Evolutionary conservation across 2,797 vertebrate species (phyloP), one percentile per base, ranked within the genome.

Genomic region (Eupleurogrammus muticus): DNA sequence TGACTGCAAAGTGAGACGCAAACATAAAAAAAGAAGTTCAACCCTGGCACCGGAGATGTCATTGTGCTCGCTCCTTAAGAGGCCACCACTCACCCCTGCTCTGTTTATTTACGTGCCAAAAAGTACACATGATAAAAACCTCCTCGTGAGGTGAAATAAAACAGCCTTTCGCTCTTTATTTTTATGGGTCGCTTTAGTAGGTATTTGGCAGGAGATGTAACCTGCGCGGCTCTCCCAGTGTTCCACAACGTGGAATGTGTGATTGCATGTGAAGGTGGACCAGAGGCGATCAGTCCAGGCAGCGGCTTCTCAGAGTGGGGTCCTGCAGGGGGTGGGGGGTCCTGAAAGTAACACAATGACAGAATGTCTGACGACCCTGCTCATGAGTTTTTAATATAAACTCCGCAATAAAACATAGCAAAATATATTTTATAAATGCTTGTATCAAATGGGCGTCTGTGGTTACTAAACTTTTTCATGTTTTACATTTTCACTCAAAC

Each of bases 101-200:
- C 63, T 73, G 70, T 78, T 88, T 87, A 78, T 89, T 80, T 86
- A 87, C n/a, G 79, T 92, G 92, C 92, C 93, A 94, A 89, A 88
- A 89, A 83, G 83, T 89, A 86, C 91, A 91, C 85, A 76, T 88
- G 86, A 89, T 92, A 90, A 92, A 92, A 91, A 68, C 70, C 69
- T 77, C 35, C 52, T 56, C 19, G 75, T 57, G 68, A 88, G 77
- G 84, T 82, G 80, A 93, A 90, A 87, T 89, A 82, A 83, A 92
- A 75, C 80, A 84, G 80, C 75, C 82, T 77, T 84, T 84, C 58
- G 59, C 66, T 74, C 86, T 77, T 91, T 85, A 80, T 73, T 89
- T 93, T 90, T 89, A 90, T 59, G 79, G 73, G 76, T 87, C 75
- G 64, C 63, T 86, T 87, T 83, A 80, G 84, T 83, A 76, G 79